A percentile compares a stretch with the other conserved stretches of the same genome.
phyloP scores from a whole-genome alignment of 30 jellyfish, hydroid and myxozoan genomes.

The Turritopsis dohrnii region DNA sequence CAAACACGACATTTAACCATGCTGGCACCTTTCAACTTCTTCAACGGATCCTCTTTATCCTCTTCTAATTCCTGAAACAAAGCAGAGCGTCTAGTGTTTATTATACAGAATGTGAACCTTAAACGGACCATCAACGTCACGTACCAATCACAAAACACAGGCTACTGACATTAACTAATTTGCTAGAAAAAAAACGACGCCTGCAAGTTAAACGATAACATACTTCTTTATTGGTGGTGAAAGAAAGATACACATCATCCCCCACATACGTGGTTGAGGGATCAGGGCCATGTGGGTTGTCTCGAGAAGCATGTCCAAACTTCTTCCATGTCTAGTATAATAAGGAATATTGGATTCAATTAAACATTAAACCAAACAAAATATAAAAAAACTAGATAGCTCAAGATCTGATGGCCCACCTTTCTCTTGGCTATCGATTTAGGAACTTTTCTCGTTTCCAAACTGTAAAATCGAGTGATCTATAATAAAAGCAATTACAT shows the following conservation, averaged over 20 bases:
- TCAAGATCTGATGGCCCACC: slow-evolving; percentile 22
- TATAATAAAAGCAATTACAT: slow-evolving; percentile 1
- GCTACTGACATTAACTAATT: too few relatives aligned
- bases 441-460: slow-evolving; percentile 80
- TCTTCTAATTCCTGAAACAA: slow-evolving; percentile 48
- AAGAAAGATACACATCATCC: slow-evolving; percentile 75
- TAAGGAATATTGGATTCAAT: not conserved
- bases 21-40: slow-evolving; percentile 71
- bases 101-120: too few relatives aligned
- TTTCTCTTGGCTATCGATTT: slow-evolving; percentile 85
- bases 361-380: not conserved
- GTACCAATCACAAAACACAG: too few relatives aligned
- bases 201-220: not conserved
- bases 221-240: slow-evolving; percentile 80
- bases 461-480: slow-evolving; percentile 69
- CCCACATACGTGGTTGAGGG: slow-evolving; percentile 92
- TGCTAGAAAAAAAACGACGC: not conserved
- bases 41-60: slow-evolving; percentile 87
- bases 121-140: too few relatives aligned
- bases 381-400: not conserved
- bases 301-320: slow-evolving; percentile 76
- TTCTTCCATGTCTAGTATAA: slow-evolving; percentile 54
- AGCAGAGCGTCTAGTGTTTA: too few relatives aligned
- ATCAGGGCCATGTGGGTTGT: slow-evolving; percentile 93
- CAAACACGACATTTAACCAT: slow-evolving; percentile 88